Conservation (phyloP, 2,888 invertebrate species). For the Zygogramma bicolorata region DNA sequence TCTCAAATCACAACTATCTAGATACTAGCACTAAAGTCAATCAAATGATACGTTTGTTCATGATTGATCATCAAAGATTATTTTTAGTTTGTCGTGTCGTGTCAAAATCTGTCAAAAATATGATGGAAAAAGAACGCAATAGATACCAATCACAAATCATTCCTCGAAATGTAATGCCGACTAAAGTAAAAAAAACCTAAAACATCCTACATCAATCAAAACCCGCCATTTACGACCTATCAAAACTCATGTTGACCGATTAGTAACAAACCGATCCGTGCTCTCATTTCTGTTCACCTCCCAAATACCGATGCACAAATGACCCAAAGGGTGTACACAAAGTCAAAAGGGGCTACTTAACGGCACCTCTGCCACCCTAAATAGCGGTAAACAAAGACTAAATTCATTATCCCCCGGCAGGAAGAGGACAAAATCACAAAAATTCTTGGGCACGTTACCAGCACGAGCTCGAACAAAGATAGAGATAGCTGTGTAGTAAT, state of each 20-base stretch:
- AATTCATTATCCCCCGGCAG: constrained; percentile 30
- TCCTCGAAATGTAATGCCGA: no score
- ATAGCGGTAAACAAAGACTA: constrained; percentile 36
- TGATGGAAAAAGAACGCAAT: no score
- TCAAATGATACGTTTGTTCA: no score
- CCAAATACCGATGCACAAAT: constrained; percentile 7
- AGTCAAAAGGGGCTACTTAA: constrained; percentile 32
- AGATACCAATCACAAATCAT: no score
- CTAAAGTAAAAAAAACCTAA: no score
- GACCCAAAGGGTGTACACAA: constrained; percentile 22
- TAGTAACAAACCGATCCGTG: neutral
- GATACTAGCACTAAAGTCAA: no score
- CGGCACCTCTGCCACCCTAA: constrained; percentile 31
- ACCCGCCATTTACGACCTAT: neutral
- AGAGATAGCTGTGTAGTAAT: constrained; percentile 34
- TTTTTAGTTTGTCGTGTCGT: no score
- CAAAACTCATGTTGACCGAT: neutral
- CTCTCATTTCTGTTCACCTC: neutral
- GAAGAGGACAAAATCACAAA: constrained; percentile 44
- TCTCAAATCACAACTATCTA: no score
- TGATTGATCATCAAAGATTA: no score
- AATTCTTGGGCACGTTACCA: constrained; percentile 54
- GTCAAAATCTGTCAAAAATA: no score
- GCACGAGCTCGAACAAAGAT: constrained; percentile 55
- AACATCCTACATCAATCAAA: neutral